Evolutionary conservation across 2,888 invertebrate species (phyloP), one percentile per base, ranked within the genome.

Genomic region (Rhamnusium bicolor): DNA sequence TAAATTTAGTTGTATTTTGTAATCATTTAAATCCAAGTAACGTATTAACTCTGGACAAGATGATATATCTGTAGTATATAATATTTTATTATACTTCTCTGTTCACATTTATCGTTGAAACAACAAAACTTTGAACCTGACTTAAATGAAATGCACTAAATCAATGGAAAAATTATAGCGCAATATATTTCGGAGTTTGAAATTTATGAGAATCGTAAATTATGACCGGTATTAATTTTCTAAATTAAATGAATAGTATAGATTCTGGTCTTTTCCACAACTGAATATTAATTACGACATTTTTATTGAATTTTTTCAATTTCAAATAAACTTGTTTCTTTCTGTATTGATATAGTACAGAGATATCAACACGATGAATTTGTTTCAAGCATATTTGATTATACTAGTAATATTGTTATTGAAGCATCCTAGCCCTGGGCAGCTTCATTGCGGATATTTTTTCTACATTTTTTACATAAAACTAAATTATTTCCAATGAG

Each of bases 241-340:
- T 69, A 68, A 73, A 71, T 71, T 74, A 69, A 69, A 77, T 73
- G 77, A 74, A 74, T 76, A 72, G 71, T 76, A 69, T 65, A 66
- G 61, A 69, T 74, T 51, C 62, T 14, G 63, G 66, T 29, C 71
- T 74, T 71, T 74, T 69, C 69, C 71, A 61, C 53, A 72, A 71
- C 71, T 21, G 71, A 56, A 71, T 74, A 77, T 73, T 74, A 72
- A 77, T 77, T 71, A 71, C 49, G 68, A 56, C 71, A 49, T 69
- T 71, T 73, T 76, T 73, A 73, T 73, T 62, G 72, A 29, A 71
- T 24, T 58, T 69, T 29, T 61, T 68, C 67, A 32, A 24, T 46
- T 19, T 16, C 24, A n/a, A 46, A 49, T 65, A 68, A 62, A 68
- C 68, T 40, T 61, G 10, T 1, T 56, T 56, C 29, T 29, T 56